phyloP scores from a whole-genome alignment of 2,797 vertebrate genomes.

The Neomorphus geoffroyi region DNA sequence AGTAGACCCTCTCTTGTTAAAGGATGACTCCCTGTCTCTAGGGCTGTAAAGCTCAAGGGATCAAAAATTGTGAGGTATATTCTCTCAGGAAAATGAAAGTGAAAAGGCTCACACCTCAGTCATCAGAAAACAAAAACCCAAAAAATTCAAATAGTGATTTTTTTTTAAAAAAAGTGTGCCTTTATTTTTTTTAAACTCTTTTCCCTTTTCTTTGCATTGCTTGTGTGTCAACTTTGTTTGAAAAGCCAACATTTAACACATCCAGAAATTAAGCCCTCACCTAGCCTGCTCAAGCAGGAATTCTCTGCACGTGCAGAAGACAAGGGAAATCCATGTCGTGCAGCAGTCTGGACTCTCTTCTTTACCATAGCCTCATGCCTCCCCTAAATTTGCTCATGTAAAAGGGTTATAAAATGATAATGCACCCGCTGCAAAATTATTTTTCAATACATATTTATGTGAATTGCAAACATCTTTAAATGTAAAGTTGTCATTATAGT shows the following conservation, averaged over 20 bases:
- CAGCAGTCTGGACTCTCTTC: not conserved
- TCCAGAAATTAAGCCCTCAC: not conserved
- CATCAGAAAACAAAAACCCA: not conserved
- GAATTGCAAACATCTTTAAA: conserved; percentile 38
- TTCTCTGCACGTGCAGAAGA: not conserved
- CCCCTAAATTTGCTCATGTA: not conserved
- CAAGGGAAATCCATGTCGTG: not conserved
- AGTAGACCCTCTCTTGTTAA: not conserved
- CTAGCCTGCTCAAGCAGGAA: not conserved
- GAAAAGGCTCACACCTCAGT: not conserved
- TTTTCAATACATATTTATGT: conserved; percentile 60
- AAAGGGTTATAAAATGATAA: not conserved
- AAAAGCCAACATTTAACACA: not conserved
- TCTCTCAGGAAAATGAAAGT: not conserved
- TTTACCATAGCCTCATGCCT: not conserved
- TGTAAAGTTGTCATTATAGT: conserved; percentile 41
- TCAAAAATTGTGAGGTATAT: not conserved
- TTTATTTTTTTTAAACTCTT: not conserved
- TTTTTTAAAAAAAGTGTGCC: rapidly evolving
- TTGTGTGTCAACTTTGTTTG: not conserved
- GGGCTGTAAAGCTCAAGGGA: rapidly evolving
- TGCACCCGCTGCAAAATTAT: not conserved
- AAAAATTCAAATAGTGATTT: not conserved
- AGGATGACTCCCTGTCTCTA: not conserved
- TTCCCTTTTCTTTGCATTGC: not conserved